Evolutionary conservation across 2,113 vertebrate species (phyloP).

Genomic region (Egretta garzetta): DNA sequence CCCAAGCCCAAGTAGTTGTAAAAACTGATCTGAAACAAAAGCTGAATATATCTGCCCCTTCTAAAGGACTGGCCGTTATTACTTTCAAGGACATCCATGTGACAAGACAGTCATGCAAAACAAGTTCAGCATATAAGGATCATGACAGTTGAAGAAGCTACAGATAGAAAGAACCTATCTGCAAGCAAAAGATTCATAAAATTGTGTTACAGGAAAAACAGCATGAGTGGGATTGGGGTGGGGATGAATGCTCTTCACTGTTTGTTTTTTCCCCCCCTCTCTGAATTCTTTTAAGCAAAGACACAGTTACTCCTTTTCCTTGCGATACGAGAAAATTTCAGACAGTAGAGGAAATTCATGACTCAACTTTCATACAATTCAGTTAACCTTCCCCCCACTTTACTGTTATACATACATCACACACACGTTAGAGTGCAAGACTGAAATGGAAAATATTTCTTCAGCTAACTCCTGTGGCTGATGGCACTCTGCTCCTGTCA

Average conservation of each 20-base stretch:
- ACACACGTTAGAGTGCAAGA: not conserved
- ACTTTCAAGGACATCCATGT: not conserved
- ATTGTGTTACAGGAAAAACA: not conserved
- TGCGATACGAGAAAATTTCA: not conserved
- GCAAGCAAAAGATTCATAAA: not conserved
- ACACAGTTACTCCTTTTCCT: not conserved
- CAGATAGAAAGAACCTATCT: accelerated
- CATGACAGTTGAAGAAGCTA: not conserved
- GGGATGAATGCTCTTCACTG: not conserved
- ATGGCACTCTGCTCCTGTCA: slow-evolving; percentile 53
- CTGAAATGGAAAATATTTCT: slow-evolving; percentile 52
- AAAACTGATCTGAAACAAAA: not conserved
- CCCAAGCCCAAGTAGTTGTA: not conserved
- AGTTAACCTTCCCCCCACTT: not conserved
- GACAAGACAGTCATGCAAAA: not conserved
- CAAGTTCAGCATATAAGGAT: not conserved
- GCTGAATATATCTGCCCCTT: not conserved
- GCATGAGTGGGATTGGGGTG: not conserved
- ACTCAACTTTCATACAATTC: not conserved
- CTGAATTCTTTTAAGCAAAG: not conserved
- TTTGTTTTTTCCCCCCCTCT: accelerated
- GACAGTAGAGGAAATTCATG: not conserved
- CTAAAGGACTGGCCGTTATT: not conserved
- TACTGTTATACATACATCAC: not conserved
- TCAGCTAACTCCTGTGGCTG: slow-evolving; percentile 2